Conservation (phyloP, 2,797 vertebrate genomes). For the Tangara arthus region DNA sequence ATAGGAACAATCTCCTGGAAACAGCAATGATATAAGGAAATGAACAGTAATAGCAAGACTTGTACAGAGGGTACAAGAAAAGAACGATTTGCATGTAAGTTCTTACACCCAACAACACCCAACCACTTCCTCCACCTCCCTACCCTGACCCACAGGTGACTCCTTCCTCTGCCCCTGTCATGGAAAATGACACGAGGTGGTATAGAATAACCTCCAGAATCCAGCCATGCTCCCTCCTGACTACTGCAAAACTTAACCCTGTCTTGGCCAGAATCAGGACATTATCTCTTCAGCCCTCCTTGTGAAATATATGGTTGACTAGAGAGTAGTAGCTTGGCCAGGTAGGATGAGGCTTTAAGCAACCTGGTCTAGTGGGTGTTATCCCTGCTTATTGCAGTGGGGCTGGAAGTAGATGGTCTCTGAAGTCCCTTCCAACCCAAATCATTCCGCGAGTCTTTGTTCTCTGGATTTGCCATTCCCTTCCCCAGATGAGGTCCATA, state of each 20-base stretch:
- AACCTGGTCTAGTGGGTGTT: neutral
- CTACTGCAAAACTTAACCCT: neutral
- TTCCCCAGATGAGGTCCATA: neutral
- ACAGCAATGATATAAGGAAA: neutral
- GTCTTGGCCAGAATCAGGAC: neutral
- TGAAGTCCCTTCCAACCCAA: neutral
- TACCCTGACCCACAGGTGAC: neutral
- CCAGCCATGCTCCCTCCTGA: neutral
- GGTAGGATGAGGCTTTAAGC: neutral
- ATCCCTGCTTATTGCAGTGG: accelerated
- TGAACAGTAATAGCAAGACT: neutral
- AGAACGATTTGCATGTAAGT: accelerated
- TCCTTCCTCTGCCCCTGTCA: neutral
- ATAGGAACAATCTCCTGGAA: neutral
- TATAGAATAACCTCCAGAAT: neutral
- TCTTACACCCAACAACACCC: neutral
- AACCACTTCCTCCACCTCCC: accelerated
- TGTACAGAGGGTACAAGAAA: neutral
- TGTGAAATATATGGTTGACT: neutral
- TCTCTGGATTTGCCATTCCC: neutral
- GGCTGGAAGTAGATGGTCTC: neutral
- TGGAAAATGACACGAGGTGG: accelerated
- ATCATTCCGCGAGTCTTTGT: neutral
- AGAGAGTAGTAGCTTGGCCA: neutral
- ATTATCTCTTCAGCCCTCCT: neutral